Percentiles rank a stretch among this genome's conserved stretches.
phyloP scores from a whole-genome alignment of 2,797 vertebrate genomes.

The Onychomys arenicola region DNA sequence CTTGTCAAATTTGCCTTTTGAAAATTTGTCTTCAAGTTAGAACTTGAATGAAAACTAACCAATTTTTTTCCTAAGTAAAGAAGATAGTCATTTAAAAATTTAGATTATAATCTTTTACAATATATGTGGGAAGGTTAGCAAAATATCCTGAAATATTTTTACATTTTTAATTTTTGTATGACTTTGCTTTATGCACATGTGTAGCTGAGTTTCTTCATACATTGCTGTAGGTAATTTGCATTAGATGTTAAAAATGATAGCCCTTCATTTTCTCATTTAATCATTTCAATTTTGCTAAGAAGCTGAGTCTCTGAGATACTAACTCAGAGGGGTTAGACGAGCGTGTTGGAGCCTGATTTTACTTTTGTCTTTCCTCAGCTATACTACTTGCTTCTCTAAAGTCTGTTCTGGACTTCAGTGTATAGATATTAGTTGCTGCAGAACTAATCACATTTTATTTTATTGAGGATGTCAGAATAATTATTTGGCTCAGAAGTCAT shows the following conservation, averaged over 20 bases:
- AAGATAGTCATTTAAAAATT: conserved; percentile 34
- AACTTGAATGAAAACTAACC: neutral
- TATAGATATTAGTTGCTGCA: conserved; percentile 3
- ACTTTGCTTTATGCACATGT: neutral
- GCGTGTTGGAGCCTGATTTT: neutral
- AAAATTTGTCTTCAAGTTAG: neutral
- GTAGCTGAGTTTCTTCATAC: neutral
- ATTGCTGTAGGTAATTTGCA: neutral
- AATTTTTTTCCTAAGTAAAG: neutral
- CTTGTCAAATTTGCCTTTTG: neutral
- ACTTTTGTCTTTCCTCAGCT: neutral
- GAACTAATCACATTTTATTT: conserved; percentile 31
- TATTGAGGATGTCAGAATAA: neutral
- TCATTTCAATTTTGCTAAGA: neutral
- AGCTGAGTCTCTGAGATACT: neutral
- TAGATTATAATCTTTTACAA: conserved; percentile 5
- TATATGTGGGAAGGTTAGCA: neutral
- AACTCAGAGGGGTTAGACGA: neutral
- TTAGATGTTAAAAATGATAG: neutral
- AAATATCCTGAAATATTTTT: conserved; percentile 20
- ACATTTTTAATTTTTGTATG: neutral
- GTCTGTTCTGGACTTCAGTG: neutral
- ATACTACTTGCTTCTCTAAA: neutral
- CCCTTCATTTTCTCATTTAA: conserved; percentile 34
- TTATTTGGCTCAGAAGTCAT: neutral